Evolutionary conservation across 2,113 vertebrate genomes (phyloP).

Genomic region (Mus pahari): DNA sequence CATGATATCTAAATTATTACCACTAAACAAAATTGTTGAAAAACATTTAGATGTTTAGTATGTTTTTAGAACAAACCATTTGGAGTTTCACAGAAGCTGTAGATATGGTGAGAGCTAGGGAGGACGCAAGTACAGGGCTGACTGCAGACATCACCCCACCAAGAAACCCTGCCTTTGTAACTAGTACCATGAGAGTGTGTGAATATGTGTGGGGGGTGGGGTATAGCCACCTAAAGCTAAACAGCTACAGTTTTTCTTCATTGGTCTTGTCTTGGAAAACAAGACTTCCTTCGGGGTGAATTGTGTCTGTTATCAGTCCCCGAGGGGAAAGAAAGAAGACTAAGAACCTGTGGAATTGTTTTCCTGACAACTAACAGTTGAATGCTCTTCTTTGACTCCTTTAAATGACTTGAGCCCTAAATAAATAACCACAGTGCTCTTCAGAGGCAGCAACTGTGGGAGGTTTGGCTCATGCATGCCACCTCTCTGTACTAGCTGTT

Average conservation of each 20-base stretch:
- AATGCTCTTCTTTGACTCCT: slow-evolving; percentile 39
- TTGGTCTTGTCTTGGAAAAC: slow-evolving; percentile 47
- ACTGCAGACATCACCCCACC: background rate
- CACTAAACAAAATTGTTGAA: slow-evolving; percentile 43
- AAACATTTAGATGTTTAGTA: background rate
- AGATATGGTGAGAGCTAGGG: slow-evolving; percentile 17
- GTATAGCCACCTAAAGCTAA: background rate
- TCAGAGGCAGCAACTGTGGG: background rate
- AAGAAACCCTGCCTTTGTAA: slow-evolving; percentile 33
- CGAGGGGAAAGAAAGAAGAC: background rate
- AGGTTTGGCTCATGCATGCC: slow-evolving; percentile 15
- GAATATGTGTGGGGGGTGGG: background rate
- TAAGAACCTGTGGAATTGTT: slow-evolving; percentile 41
- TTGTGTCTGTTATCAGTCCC: background rate
- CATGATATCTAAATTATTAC: slow-evolving; percentile 25
- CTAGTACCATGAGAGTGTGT: background rate
- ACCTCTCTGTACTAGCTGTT: slow-evolving; percentile 51
- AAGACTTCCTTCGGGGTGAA: slow-evolving; percentile 21
- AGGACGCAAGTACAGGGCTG: background rate
- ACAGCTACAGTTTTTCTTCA: slow-evolving; percentile 47
- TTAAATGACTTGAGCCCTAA: background rate
- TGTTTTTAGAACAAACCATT: slow-evolving; percentile 45
- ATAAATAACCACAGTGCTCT: slow-evolving; percentile 48
- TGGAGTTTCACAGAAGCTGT: slow-evolving; percentile 38
- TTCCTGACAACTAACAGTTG: slow-evolving; percentile 36